Evolutionary conservation across 2,888 invertebrate genomes (phyloP), one percentile per base, ranked within the genome.

Genomic region (Lissocephala sabroskyi): DNA sequence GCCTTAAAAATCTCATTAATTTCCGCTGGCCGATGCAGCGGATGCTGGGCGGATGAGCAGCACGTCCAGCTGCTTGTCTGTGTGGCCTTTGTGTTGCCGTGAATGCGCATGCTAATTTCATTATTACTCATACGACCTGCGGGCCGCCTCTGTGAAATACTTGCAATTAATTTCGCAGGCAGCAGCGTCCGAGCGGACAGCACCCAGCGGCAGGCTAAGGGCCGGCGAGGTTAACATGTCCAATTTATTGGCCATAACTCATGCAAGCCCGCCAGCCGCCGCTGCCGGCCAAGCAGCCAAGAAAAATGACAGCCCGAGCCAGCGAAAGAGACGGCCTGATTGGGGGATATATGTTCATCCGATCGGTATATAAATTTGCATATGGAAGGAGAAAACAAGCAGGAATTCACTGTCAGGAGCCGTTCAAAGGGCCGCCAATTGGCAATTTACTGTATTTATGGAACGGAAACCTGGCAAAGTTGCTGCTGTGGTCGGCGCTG

Each of bases 231-330:
- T 74, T 73, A 71, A 73, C 74, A 74, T 74, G 68, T 73, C 71
- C 74, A 74, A 74, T 75, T 75, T 75, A 76, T 75, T 66, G 76
- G 66, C 56, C 61, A 75, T 75, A 74, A 76, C 66, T 75, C 73
- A 75, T 66, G 75, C 58, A 54, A 41, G 41, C 49, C 62, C 61
- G 7, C 3, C 56, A 45, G 45, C 41, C 58, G 44, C 45, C 37
- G 55, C 51, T 10, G 30, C 46, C 39, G 52, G 43, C 42, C 14
- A 44, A 35, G 26, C 18, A 5, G 36, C 10, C 35, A 36, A 18
- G 35, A 28, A 30, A n/a, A 33, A 16, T 29, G 39, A 32, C 3
- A 14, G 3, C 18, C n/a, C 13, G 2, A 39, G 37, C 9, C n/a
- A 18, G 37, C 16, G 17, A 9, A 19, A 37, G 41, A 11, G 29